phyloP scores from a whole-genome alignment of 1,140 invertebrate genomes.

The Megalonaias nervosa region DNA sequence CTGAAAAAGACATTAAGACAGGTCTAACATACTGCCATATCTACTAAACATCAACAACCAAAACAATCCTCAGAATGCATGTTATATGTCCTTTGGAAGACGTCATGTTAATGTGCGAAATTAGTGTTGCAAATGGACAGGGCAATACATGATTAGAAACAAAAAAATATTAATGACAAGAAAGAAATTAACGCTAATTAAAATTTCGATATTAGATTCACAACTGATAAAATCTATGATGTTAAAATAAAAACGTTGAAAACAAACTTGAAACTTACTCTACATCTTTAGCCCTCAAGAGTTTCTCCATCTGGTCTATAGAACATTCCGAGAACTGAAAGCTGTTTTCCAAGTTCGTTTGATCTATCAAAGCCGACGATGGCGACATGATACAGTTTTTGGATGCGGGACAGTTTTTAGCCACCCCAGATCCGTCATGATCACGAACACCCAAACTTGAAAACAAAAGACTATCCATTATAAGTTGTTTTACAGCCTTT shows the following conservation, averaged over 20 bases:
- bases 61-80: too few species aligned
- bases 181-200: background rate
- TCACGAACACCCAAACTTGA: slow-evolving; percentile 24
- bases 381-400: slow-evolving; percentile 34
- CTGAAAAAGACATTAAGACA: too few species aligned
- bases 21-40: too few species aligned
- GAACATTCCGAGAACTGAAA: slow-evolving; percentile 32
- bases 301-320: slow-evolving; percentile 12
- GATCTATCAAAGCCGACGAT: slow-evolving; percentile 27
- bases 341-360: slow-evolving; percentile 23
- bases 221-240: background rate
- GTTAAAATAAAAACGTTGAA: background rate
- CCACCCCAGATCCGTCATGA: slow-evolving; percentile 27
- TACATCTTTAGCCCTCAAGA: slow-evolving; percentile 6
- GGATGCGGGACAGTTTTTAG: slow-evolving; percentile 11
- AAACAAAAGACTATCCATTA: background rate
- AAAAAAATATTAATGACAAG: background rate
- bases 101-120: background rate
- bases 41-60: too few species aligned
- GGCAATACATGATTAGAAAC: background rate
- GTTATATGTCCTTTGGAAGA: too few species aligned
- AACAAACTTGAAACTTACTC: slow-evolving; percentile 5
- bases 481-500: too few species aligned
- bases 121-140: background rate
- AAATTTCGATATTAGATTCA: background rate